Evolutionary conservation across 2,797 vertebrate species (phyloP), one percentile per base, ranked within the genome.

Genomic region (Hipposideros larvatus): DNA sequence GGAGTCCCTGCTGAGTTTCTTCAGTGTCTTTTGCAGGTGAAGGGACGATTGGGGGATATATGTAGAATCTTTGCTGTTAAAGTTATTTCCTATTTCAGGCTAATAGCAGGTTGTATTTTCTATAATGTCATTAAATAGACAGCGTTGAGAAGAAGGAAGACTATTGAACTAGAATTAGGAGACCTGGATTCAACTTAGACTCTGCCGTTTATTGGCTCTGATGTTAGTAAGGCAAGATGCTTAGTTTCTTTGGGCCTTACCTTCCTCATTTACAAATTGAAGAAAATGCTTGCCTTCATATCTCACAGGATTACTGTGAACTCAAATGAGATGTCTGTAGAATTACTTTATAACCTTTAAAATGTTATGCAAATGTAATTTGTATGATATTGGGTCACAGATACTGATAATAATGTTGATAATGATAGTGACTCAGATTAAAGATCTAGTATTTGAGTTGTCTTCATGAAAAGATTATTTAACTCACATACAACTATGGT

Each of bases 271-370:
- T 85, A 71, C 9, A 59, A 87, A 68, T 71, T 59, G 75, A 96
- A 80, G 26, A 66, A 93, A 96, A 88, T 90, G 18, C 4, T 95
- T 66, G 4, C 28, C 61, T 97, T 94, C 63, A 89, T 18, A 74
- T 78, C 57, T 91, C 21, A 84, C 14, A 80, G 26, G 65, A 95
- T 89, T 96, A 55, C 21, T 37, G 5, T 85, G 74, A 97, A 91
- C 22, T 95, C 31, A 90, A 75, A 85, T 68, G 66, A 92, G 61
- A 66, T 88, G 10, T 90, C 43, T 87, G 22, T 78, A 43, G 8
- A 89, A 78, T 94, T 93, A 86, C 37, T 61, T 94, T 84, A 61
- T 91, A 87, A 92, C 3, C 22, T 92, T 87, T 95, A 82, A 55
- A 87, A 68, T 92, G 26, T 77, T 89, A 66, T 70, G 11, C 37